A percentile compares a stretch with the other conserved stretches of the same genome.
Conservation (phyloP, 2,888 invertebrate species). For the Holacanthella duospinosa region DNA sequence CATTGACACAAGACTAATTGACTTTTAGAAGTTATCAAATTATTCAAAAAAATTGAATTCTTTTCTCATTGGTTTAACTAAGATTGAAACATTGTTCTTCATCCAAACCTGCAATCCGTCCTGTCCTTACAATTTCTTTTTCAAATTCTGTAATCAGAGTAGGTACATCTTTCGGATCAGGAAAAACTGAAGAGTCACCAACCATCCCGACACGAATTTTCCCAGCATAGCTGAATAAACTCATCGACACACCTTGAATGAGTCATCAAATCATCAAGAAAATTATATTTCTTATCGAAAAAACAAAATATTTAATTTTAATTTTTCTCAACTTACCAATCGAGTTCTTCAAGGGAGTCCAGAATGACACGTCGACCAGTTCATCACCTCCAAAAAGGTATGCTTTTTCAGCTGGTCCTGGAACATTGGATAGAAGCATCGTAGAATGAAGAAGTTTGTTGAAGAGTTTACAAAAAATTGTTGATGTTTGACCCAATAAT, state of each 20-base stretch:
- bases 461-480: constrained; percentile 21
- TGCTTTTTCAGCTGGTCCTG: constrained; percentile 31
- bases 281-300: too few relatives aligned
- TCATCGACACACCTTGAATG: constrained; percentile 32
- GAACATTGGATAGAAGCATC: constrained; percentile 31
- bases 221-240: constrained; percentile 33
- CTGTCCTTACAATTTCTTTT: constrained; percentile 26
- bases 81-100: background rate
- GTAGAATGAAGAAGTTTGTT: constrained; percentile 27
- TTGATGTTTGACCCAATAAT: constrained; percentile 28
- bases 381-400: constrained; percentile 31
- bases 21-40: too few relatives aligned
- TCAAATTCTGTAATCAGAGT: constrained; percentile 31
- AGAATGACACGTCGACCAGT: constrained; percentile 31
- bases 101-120: constrained; percentile 19
- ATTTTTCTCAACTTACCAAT: constrained; percentile 23
- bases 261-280: constrained; percentile 3
- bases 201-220: constrained; percentile 31
- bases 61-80: too few relatives aligned
- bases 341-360: constrained; percentile 32
- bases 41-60: too few relatives aligned
- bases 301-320: background rate
- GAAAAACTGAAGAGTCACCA: constrained; percentile 26
- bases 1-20: too few relatives aligned
- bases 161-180: constrained; percentile 22